These are phyloP conservation scores for Muraenolepis orangiensis DNA, from an alignment of 2,797 vertebrate genomes.

Conservation along the genomic window DNA sequence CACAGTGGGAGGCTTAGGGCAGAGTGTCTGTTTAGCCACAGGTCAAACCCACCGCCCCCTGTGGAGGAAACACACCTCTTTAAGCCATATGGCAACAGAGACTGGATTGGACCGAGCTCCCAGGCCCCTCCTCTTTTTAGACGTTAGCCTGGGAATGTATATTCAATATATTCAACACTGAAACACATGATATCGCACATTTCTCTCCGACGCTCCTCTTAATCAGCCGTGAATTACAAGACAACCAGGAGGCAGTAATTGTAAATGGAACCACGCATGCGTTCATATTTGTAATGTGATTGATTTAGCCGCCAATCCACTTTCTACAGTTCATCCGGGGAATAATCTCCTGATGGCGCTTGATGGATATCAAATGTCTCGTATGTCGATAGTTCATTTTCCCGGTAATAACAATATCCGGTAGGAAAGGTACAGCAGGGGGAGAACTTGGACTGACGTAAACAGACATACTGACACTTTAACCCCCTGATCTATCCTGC, in stretches of 20 bases:
- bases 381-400: background rate
- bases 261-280: slow-evolving; percentile 52
- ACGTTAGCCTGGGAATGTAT: background rate
- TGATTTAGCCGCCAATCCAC: slow-evolving; percentile 45
- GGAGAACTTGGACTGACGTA: background rate
- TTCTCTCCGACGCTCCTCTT: slow-evolving; percentile 27
- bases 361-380: slow-evolving; percentile 32
- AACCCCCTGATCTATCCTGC: background rate
- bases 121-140: no score
- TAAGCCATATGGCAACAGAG: no score
- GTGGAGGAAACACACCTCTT: no score
- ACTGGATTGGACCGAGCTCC: no score
- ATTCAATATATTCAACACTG: slow-evolving; percentile 42
- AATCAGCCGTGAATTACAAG: slow-evolving; percentile 55
- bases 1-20: no score
- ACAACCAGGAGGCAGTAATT: slow-evolving; percentile 35
- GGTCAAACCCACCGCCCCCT: no score
- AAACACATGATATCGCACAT: slow-evolving; percentile 44
- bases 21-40: no score
- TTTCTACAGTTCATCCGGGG: slow-evolving; percentile 33
- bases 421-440: background rate
- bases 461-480: background rate
- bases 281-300: slow-evolving; percentile 46
- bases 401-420: background rate
- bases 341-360: slow-evolving; percentile 44